Base-by-base conservation (phyloP, 2,113 vertebrate genomes). In the Zosterops hypoxanthus region DNA sequence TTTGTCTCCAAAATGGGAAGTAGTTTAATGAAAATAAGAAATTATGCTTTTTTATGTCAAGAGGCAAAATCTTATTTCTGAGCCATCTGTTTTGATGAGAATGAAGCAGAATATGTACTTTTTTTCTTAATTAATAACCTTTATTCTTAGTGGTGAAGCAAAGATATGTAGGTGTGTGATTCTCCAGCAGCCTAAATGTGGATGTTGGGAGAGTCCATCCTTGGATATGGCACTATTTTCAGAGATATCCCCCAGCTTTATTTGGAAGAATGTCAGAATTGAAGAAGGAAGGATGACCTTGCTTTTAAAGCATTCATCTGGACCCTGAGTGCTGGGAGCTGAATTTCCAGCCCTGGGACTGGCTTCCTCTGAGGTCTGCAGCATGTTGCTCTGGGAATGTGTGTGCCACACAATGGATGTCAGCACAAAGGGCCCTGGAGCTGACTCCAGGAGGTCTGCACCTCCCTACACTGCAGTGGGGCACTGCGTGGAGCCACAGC, bases 221-320 rank as follows among this genome's bases (percentile, higher is more conserved):
- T 61, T 50, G 79, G 22, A 12, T 49, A 12, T 20, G 13, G 19
- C 29, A 9, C 42, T 84, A 11, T 79, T 59, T 75, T 52, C 44
- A 53, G 52, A 57, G 20, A n/a, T 10, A 56, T 76, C 21, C 31
- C 36, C 10, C 39, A 71, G 56, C 41, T 88, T 42, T 83, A 28
- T 70, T 70, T 86, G 41, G 60, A 81, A 70, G 36, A 81, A 76
- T 3, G 2, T 28, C 29, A 57, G 78, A 80, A 72, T 1, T 1
- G 2, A 23, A 86, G 79, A 26, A 81, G 39, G 49, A 90, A 14
- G 33, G 46, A 75, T 94, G 88, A 71, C 60, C n/a, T 93, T 94
- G 64, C 31, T 86, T 93, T 88, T 72, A 68, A 94, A 31, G 31
- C 82, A 61, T 78, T 88, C 47, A 63, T 94, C 52, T 95, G 72